These are phyloP conservation scores for Meiosimyza platycephala DNA, from an alignment of 2,888 invertebrate species.

Conservation along the genomic window DNA sequence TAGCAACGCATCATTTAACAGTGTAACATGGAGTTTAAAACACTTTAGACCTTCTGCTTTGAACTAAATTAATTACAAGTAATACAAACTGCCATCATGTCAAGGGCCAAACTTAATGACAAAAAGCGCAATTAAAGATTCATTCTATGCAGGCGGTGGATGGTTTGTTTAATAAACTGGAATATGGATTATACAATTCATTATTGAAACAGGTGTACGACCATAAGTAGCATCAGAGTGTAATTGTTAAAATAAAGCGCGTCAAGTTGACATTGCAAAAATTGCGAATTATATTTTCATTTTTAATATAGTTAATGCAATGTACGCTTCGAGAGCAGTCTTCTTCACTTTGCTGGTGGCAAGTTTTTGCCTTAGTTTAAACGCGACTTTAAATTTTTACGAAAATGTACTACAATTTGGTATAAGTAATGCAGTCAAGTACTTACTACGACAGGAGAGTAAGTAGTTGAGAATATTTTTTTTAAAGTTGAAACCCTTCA, in stretches of 20 bases:
- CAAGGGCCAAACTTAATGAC: too few relatives aligned
- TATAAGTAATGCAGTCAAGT: conserved; percentile 28
- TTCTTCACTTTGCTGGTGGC: not conserved
- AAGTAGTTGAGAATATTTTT: conserved; percentile 11
- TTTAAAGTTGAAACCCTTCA: not conserved
- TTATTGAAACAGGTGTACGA: not conserved
- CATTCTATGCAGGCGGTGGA: too few relatives aligned
- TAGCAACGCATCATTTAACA: too few relatives aligned
- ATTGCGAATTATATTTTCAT: not conserved
- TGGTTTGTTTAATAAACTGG: conserved; percentile 13
- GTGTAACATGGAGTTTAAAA: too few relatives aligned
- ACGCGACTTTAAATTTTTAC: not conserved
- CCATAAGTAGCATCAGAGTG: not conserved
- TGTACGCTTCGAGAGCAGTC: conserved; percentile 2
- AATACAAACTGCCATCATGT: too few relatives aligned
- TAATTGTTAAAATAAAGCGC: not conserved
- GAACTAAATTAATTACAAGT: too few relatives aligned
- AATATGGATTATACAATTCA: conserved; percentile 11
- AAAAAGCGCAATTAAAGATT: too few relatives aligned
- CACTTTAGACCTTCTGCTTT: too few relatives aligned
- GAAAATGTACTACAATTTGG: conserved; percentile 40
- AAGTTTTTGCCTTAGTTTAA: not conserved
- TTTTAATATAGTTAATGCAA: not conserved
- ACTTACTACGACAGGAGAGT: conserved; percentile 37
- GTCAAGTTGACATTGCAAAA: conserved; percentile 1